Conservation (phyloP, 2,797 vertebrate species). For the Microchirus variegatus region DNA sequence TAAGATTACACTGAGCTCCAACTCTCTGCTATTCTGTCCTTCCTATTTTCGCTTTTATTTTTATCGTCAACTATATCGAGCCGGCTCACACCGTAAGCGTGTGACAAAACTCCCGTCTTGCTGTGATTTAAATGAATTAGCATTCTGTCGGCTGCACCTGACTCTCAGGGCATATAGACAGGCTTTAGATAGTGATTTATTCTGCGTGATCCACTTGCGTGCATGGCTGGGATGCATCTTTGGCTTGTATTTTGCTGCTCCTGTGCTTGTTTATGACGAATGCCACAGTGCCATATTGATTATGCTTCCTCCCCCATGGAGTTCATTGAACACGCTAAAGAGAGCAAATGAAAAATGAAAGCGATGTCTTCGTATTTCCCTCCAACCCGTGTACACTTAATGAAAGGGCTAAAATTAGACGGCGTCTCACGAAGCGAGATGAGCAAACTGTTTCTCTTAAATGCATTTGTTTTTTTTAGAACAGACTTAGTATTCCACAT, state of each 20-base stretch:
- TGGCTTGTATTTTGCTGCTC: conserved; percentile 45
- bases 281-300: conserved; percentile 79
- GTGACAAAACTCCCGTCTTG: conserved; percentile 60
- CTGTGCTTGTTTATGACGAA: conserved; percentile 77
- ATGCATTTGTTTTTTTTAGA: conserved; percentile 65
- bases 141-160: conserved; percentile 42
- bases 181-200: conserved; percentile 70
- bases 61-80: conserved; percentile 57
- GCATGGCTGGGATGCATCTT: conserved; percentile 46
- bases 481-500: conserved; percentile 36
- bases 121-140: conserved; percentile 70
- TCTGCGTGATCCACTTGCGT: conserved; percentile 48
- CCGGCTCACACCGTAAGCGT: conserved; percentile 48
- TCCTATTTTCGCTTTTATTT: conserved; percentile 37
- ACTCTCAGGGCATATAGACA: conserved; percentile 48
- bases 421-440: conserved; percentile 46
- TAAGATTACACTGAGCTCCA: conserved; percentile 56
- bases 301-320: conserved; percentile 69
- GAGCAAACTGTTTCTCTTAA: conserved; percentile 48
- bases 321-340: conserved; percentile 74
- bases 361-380: conserved; percentile 52
- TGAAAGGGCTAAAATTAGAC: conserved; percentile 78
- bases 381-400: conserved; percentile 52
- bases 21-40: conserved; percentile 17
- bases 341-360: conserved; percentile 83